Conservation (phyloP, 2,113 vertebrate genomes). For the Camelus bactrianus region DNA sequence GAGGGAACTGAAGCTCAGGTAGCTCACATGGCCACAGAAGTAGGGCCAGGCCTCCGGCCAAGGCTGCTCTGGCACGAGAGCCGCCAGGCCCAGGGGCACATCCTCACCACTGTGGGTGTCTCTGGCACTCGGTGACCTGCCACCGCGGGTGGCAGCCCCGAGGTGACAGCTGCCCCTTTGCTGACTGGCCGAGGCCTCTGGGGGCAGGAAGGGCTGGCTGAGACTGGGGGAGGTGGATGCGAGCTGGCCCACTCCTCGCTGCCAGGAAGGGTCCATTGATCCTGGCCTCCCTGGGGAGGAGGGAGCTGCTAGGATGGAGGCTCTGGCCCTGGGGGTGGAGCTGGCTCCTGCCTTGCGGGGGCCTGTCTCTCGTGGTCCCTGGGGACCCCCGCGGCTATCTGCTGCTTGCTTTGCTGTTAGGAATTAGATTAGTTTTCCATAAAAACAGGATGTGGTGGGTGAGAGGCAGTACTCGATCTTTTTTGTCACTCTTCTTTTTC, state of each 20-base stretch:
- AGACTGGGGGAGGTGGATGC: background rate
- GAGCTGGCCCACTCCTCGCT: accelerated
- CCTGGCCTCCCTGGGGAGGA: background rate
- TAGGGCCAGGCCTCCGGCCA: background rate
- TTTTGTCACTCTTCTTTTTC: constrained; percentile 60
- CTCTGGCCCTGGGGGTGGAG: background rate
- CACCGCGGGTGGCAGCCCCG: accelerated
- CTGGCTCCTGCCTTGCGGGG: background rate
- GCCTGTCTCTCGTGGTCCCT: background rate
- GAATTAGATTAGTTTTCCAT: constrained; percentile 83
- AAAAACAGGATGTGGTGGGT: constrained; percentile 86
- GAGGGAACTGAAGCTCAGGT: background rate
- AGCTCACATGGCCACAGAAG: accelerated
- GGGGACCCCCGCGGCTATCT: constrained; percentile 4
- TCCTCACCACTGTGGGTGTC: accelerated
- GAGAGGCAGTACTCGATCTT: background rate
- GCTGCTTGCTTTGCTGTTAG: background rate
- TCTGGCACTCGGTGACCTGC: background rate
- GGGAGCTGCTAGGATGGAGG: background rate
- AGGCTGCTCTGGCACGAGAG: background rate
- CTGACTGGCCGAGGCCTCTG: background rate
- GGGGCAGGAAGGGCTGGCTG: background rate
- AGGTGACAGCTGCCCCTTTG: background rate
- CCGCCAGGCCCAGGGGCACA: background rate
- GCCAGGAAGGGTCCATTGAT: background rate